Evolutionary conservation across 2,888 invertebrate genomes (phyloP), one percentile per base, ranked within the genome.

Genomic region (Lacanobia wlatinum): DNA sequence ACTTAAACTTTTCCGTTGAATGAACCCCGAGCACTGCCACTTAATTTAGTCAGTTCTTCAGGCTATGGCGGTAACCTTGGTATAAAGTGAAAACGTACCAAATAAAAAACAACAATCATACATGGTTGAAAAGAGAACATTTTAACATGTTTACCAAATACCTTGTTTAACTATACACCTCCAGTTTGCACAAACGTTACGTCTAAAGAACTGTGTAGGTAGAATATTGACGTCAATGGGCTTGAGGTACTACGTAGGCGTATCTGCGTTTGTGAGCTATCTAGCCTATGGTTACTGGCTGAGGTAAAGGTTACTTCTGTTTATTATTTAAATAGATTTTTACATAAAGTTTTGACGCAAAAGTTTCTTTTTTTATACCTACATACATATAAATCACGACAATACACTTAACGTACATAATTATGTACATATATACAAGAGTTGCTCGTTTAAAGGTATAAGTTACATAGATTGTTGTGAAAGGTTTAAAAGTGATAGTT

Each of bases 111-210:
- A 34, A 34, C 2, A 34, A 6, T 5, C 6, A 34, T 2, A 34
- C 6, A 5, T 28, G 28, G 6, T 34, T 6, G 34, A 34, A 34
- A 34, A 34, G 43, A 10, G 2, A 43, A 43, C 12, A 43, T 43
- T 43, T 28, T 12, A 43, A 43, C 28, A 7, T 55, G 55, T 28
- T 2, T 10, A 10, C 21, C 16, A 40, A 43, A 21, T 59, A 59
- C 40, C 21, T 59, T 5, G 16, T 23, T 60, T 16, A 4, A 18
- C 10, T 18, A 12, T 18, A 83, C 78, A 75, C 72, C 59, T 69
- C 76, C 9, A 55, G 60, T 80, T 73, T 70, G 50, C 59, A 52
- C 70, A 66, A 52, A 38, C 12, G 34, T 65, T 59, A 67, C 60
- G 46, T 48, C 46, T 40, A 40, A 67, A 48, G 43, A 61, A 53